Evolutionary conservation across 2,113 vertebrate genomes (phyloP).

Genomic region (Saimiri boliviensis): DNA sequence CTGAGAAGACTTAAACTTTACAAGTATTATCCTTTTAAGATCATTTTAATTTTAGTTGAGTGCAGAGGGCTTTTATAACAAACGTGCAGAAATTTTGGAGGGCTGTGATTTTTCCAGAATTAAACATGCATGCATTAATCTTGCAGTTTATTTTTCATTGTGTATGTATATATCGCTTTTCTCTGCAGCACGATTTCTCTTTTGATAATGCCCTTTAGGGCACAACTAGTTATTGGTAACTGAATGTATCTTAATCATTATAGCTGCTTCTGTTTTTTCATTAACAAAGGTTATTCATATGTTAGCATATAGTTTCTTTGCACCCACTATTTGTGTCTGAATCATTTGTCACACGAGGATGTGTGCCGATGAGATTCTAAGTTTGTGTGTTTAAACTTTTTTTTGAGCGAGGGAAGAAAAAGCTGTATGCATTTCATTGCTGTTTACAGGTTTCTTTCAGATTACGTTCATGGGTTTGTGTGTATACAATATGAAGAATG

Average conservation of each 20-base stretch:
- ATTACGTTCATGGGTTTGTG: slow-evolving; percentile 85
- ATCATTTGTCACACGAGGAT: slow-evolving; percentile 85
- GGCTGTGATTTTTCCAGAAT: slow-evolving; percentile 87
- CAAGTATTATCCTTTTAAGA: slow-evolving; percentile 87
- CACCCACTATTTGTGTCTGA: slow-evolving; percentile 88
- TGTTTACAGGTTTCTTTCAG: slow-evolving; percentile 84
- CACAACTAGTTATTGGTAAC: slow-evolving; percentile 86
- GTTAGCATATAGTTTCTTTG: slow-evolving; percentile 87
- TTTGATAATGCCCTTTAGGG: slow-evolving; percentile 82
- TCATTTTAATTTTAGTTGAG: slow-evolving; percentile 88
- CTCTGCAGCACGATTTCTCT: slow-evolving; percentile 86
- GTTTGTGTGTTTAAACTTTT: slow-evolving; percentile 75
- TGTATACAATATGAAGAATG: slow-evolving; percentile 87
- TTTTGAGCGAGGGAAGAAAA: slow-evolving; percentile 75
- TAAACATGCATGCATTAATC: slow-evolving; percentile 88
- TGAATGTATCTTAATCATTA: slow-evolving; percentile 90
- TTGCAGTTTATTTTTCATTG: slow-evolving; percentile 86
- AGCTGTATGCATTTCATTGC: slow-evolving; percentile 83
- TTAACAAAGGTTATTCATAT: slow-evolving; percentile 85
- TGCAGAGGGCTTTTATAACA: slow-evolving; percentile 88
- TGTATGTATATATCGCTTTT: slow-evolving; percentile 85
- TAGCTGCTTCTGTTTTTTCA: slow-evolving; percentile 85
- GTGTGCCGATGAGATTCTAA: slow-evolving; percentile 81
- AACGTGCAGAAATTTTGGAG: slow-evolving; percentile 83
- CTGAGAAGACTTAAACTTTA: slow-evolving; percentile 86